Evolutionary conservation across 2,888 invertebrate species (phyloP), one percentile per base, ranked within the genome.

Genomic region (Apamea anceps): DNA sequence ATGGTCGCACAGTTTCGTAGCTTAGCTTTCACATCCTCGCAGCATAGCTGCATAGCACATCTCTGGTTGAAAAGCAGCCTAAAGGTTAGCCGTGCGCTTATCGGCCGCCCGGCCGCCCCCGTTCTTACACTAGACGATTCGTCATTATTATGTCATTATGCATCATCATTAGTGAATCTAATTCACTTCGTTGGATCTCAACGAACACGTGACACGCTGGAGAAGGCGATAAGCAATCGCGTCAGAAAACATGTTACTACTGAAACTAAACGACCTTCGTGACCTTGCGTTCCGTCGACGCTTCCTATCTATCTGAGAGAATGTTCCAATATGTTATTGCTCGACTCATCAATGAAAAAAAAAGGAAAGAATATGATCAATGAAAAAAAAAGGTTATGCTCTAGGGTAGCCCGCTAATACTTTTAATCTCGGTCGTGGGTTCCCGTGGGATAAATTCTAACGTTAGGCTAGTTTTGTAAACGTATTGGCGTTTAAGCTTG

Each of bases 181-280:
- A 37, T 51, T 32, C 71, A 25, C 13, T 70, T 70, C 15, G 10
- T 5, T 21, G 10, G 37, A 75, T 75, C 15, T 37, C 21, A 32
- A n/a, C 10, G 6, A 62, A 60, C 81, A 82, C 68, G 82, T 76
- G 82, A 51, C 65, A 42, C 15, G 15, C 51, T 37, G 18, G 15
- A 28, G 32, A 82, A 37, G 28, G 42, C 51, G 70, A 81, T 82
- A 81, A 77, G 83, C 57, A 42, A 60, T 70, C 51, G 70, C 70
- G 25, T 37, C 60, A 75, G 42, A 28, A 63, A 78, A 78, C 78
- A 48, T 57, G 65, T 60, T 8, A 37, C 45, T 75, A 57, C 67
- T 67, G 21, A 67, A 73, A 79, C 42, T 63, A 65, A 57, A 84
- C 72, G 79, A 79, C 84, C 73, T 73, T 54, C 18, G 73, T 65